Conservation (phyloP, 2,113 vertebrate genomes). For the Cichladusa arquata region DNA sequence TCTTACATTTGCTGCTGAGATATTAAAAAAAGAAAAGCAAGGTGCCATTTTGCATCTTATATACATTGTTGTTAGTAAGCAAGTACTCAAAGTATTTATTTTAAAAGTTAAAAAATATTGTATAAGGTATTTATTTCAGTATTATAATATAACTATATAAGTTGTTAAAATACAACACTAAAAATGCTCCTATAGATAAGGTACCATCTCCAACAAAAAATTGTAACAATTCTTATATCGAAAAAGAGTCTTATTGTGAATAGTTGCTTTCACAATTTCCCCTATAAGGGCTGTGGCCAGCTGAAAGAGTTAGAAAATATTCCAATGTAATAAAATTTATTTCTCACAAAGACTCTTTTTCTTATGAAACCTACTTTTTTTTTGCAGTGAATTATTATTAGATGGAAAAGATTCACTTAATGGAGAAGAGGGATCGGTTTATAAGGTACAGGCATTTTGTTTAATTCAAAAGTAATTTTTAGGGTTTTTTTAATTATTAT, state of each 20-base stretch:
- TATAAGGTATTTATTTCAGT: not conserved
- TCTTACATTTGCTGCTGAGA: accelerated
- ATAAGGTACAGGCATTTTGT: not conserved
- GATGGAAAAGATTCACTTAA: accelerated
- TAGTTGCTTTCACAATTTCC: not conserved
- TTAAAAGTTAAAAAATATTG: not conserved
- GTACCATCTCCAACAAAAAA: not conserved
- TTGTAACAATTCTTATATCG: accelerated
- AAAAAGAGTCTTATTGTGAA: not conserved
- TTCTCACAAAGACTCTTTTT: not conserved
- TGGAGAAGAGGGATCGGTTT: accelerated
- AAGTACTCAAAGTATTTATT: not conserved
- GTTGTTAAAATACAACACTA: not conserved
- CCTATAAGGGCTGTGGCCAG: not conserved
- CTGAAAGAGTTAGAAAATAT: not conserved
- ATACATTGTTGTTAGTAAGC: not conserved
- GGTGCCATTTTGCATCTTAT: not conserved
- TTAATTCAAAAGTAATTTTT: not conserved
- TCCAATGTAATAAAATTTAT: not conserved
- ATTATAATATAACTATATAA: not conserved
- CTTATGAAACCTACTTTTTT: not conserved
- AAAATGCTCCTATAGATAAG: not conserved
- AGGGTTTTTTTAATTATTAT: not conserved
- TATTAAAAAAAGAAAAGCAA: not conserved
- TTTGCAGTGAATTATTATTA: not conserved